Evolutionary conservation across 2,113 vertebrate species (phyloP).

Genomic region (Heterotilapia buettikoferi): DNA sequence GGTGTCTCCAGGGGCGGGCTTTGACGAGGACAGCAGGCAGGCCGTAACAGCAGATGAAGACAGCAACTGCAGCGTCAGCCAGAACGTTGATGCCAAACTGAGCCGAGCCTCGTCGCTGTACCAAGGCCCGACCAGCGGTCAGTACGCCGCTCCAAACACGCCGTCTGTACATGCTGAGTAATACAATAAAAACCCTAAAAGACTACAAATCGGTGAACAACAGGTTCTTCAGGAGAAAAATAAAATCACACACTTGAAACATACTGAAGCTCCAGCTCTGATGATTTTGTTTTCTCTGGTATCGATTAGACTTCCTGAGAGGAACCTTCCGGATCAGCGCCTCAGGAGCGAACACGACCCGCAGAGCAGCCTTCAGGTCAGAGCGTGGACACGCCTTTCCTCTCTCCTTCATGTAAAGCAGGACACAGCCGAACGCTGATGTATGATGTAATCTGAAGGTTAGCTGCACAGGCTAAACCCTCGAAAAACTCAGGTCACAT

Average conservation of each 20-base stretch:
- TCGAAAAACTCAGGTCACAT: background rate
- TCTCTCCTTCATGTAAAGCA: background rate
- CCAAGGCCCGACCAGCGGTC: background rate
- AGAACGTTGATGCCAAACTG: conserved; percentile 72
- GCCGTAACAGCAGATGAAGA: conserved; percentile 43
- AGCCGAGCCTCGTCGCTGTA: conserved; percentile 63
- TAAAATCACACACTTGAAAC: accelerated
- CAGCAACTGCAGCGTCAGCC: conserved; percentile 67
- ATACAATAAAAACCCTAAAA: background rate
- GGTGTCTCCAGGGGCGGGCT: background rate
- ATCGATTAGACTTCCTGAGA: conserved; percentile 63
- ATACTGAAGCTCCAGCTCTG: background rate
- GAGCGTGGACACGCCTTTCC: background rate
- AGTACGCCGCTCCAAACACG: background rate
- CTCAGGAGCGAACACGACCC: conserved; percentile 57
- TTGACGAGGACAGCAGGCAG: background rate
- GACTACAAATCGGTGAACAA: background rate
- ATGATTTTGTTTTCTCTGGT: background rate
- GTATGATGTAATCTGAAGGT: background rate
- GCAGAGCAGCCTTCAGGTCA: conserved; percentile 73
- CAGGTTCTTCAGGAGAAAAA: accelerated
- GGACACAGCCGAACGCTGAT: background rate
- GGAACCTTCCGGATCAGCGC: conserved; percentile 65
- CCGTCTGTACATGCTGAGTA: background rate
- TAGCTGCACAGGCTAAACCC: background rate